Conservation (phyloP, 2,888 invertebrate genomes). For the Drosophila ezoana region DNA sequence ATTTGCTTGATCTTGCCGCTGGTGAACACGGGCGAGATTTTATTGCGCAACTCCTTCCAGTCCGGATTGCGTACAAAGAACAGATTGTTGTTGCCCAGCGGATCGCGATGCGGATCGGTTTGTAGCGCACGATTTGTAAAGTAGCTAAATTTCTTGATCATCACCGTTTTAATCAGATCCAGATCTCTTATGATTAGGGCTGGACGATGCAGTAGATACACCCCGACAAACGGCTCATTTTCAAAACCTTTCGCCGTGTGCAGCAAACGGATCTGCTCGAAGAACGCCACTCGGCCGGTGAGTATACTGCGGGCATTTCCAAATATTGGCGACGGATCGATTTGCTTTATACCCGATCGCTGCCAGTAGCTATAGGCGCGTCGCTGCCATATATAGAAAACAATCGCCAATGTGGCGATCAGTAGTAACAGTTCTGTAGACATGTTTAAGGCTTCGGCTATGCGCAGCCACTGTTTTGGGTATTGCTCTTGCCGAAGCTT, state of each 20-base stretch:
- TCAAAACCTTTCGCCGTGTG: slow-evolving; percentile 56
- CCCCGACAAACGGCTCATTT: slow-evolving; percentile 76
- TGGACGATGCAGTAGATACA: slow-evolving; percentile 84
- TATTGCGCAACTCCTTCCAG: slow-evolving; percentile 84
- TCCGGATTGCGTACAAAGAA: slow-evolving; percentile 84
- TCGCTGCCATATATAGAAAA: slow-evolving; percentile 65
- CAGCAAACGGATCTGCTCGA: slow-evolving; percentile 74
- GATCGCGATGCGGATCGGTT: slow-evolving; percentile 79
- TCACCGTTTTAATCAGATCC: slow-evolving; percentile 84
- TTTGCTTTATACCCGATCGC: slow-evolving; percentile 75
- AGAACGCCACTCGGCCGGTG: slow-evolving; percentile 62
- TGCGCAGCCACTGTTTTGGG: slow-evolving; percentile 25
- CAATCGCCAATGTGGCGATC: slow-evolving; percentile 39
- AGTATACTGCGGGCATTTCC: slow-evolving; percentile 83
- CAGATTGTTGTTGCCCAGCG: slow-evolving; percentile 83
- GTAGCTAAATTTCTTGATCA: slow-evolving; percentile 85
- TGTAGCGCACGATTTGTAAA: slow-evolving; percentile 82
- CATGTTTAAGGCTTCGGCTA: slow-evolving; percentile 36
- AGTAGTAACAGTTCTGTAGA: slow-evolving; percentile 34
- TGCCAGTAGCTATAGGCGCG: slow-evolving; percentile 73
- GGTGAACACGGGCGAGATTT: slow-evolving; percentile 85
- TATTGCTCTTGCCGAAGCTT: background rate
- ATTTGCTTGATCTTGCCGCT: slow-evolving; percentile 83
- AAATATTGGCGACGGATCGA: slow-evolving; percentile 80
- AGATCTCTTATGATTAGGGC: slow-evolving; percentile 83